Percentiles rank a stretch among this genome's conserved stretches.
These are phyloP conservation scores for Aplidium turbinatum DNA, from an alignment of 23 tunicate species.

Conservation along the genomic window DNA sequence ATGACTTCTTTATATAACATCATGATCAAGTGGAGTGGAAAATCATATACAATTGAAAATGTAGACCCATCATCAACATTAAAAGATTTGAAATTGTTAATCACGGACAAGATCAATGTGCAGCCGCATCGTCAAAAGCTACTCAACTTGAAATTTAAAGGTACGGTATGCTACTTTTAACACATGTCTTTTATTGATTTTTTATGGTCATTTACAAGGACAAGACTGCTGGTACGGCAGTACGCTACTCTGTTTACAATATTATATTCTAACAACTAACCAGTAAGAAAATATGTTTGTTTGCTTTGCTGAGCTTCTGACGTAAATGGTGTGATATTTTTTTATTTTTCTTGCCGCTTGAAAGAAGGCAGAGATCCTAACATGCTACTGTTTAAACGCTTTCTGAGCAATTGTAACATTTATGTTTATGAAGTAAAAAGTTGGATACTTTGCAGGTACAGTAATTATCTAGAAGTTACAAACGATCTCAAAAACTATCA, in stretches of 20 bases:
- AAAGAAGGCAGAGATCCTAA: too few relatives aligned
- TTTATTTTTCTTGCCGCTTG: too few relatives aligned
- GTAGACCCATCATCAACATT: constrained; percentile 27
- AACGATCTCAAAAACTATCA: neutral
- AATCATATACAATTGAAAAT: constrained; percentile 32
- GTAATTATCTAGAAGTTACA: neutral
- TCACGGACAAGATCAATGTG: constrained; percentile 63
- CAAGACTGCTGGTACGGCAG: too few relatives aligned
- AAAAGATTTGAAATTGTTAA: constrained; percentile 53
- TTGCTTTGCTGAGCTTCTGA: neutral
- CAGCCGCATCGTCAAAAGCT: constrained; percentile 79
- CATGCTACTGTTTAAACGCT: too few relatives aligned
- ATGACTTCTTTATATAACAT: constrained; percentile 31
- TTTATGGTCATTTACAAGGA: too few relatives aligned
- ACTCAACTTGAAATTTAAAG: constrained; percentile 75
- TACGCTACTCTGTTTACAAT: too few relatives aligned
- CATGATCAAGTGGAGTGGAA: constrained; percentile 79
- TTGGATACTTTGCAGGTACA: too few relatives aligned
- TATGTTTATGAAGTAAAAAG: too few relatives aligned
- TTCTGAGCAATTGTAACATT: too few relatives aligned
- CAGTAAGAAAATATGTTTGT: too few relatives aligned
- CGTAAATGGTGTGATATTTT: neutral
- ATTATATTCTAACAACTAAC: too few relatives aligned
- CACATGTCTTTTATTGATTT: neutral
- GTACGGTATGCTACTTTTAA: constrained; percentile 15